phyloP scores from a whole-genome alignment of 2,797 vertebrate genomes.

The Martes flavigula region DNA sequence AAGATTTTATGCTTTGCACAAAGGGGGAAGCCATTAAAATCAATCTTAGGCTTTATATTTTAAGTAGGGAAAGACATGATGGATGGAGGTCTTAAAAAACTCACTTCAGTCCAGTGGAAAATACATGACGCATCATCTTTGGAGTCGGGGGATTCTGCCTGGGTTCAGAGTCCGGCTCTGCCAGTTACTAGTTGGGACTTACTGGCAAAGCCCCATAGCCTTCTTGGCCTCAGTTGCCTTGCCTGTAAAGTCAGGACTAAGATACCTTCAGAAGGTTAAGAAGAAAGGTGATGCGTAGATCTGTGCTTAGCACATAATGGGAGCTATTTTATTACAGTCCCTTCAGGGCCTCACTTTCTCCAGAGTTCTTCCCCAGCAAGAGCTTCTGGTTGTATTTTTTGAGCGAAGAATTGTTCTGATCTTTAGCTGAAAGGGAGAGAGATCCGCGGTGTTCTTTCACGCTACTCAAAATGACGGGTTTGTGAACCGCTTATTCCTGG shows the following conservation, averaged over 20 bases:
- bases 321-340: not conserved
- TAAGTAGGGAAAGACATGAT: not conserved
- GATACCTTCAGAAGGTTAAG: not conserved
- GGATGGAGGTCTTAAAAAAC: not conserved
- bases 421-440: not conserved
- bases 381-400: not conserved
- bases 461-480: not conserved
- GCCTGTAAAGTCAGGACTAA: not conserved
- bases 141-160: not conserved
- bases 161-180: not conserved
- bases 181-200: not conserved
- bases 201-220: not conserved
- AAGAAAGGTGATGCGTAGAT: not conserved
- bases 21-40: not conserved
- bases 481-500: not conserved
- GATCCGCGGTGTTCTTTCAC: not conserved
- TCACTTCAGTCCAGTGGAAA: not conserved
- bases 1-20: not conserved
- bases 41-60: not conserved
- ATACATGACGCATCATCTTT: not conserved
- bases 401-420: not conserved
- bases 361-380: not conserved
- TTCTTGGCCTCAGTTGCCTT: not conserved
- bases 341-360: not conserved
- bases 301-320: not conserved